These are phyloP conservation scores for Anarrhichthys ocellatus DNA, from an alignment of 2,113 vertebrate species.

Conservation along the genomic window DNA sequence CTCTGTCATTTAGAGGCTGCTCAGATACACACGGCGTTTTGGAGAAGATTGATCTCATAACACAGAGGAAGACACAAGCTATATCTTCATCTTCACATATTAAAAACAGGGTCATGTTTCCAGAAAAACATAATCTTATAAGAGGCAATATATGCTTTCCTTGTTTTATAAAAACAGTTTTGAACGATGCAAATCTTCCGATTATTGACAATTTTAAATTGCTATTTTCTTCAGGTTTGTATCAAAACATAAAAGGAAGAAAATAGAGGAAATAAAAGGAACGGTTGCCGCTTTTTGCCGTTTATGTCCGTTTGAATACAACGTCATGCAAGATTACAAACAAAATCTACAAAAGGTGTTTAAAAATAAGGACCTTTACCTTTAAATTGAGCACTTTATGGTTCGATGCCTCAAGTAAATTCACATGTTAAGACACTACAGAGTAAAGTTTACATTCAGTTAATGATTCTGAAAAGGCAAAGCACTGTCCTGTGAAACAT, in stretches of 20 bases:
- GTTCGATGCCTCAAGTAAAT: neutral
- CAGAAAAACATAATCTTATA: neutral
- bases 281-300: neutral
- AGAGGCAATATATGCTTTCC: neutral
- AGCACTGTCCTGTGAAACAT: neutral
- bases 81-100: neutral
- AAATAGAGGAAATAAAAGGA: neutral
- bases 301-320: neutral
- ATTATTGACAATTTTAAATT: neutral
- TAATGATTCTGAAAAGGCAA: neutral
- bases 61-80: neutral
- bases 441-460: neutral
- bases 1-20: slow-evolving; percentile 46
- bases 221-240: neutral
- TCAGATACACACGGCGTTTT: slow-evolving; percentile 6
- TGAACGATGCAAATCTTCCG: too few relatives aligned
- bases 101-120: neutral
- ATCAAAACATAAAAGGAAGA: neutral
- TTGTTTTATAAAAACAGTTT: too few relatives aligned
- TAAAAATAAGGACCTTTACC: neutral
- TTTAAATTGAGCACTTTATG: neutral
- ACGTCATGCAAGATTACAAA: neutral
- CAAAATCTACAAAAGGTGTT: neutral
- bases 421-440: neutral
- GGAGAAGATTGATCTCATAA: slow-evolving; percentile 1